A percentile compares a stretch with the other conserved stretches of the same genome.
These are phyloP conservation scores for Sialia sialis DNA, from an alignment of 2,113 vertebrate species.

Conservation along the genomic window DNA sequence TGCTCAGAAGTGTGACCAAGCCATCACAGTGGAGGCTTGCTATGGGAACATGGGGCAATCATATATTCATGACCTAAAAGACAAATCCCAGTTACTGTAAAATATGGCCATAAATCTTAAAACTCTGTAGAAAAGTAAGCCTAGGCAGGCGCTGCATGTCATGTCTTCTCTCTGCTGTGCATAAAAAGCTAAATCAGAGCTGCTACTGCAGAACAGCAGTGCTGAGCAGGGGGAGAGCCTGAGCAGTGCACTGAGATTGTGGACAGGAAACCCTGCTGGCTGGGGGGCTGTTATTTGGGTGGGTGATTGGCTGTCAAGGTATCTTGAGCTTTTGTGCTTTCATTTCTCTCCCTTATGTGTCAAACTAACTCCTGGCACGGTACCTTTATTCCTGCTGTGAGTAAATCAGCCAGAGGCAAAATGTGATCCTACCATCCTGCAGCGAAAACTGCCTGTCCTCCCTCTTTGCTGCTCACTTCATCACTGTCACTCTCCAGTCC, in stretches of 20 bases:
- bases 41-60: background rate
- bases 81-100: background rate
- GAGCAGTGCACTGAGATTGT: background rate
- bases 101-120: background rate
- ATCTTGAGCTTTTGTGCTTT: background rate
- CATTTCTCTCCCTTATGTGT: background rate
- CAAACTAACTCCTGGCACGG: background rate
- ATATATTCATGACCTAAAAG: background rate
- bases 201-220: background rate
- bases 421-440: background rate
- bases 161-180: background rate
- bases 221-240: background rate
- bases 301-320: background rate
- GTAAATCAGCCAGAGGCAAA: constrained; percentile 19
- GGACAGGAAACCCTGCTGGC: background rate
- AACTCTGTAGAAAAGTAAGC: background rate
- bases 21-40: fast-evolving
- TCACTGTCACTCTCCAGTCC: background rate
- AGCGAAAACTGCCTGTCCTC: background rate
- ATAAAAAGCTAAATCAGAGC: background rate
- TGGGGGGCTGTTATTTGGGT: background rate
- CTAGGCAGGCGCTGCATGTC: background rate
- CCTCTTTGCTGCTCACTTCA: background rate
- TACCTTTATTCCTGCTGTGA: constrained; percentile 8
- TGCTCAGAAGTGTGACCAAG: background rate